These are phyloP conservation scores for Petrocephalus microphthalmus DNA, from an alignment of 2,113 vertebrate species.

Conservation along the genomic window DNA sequence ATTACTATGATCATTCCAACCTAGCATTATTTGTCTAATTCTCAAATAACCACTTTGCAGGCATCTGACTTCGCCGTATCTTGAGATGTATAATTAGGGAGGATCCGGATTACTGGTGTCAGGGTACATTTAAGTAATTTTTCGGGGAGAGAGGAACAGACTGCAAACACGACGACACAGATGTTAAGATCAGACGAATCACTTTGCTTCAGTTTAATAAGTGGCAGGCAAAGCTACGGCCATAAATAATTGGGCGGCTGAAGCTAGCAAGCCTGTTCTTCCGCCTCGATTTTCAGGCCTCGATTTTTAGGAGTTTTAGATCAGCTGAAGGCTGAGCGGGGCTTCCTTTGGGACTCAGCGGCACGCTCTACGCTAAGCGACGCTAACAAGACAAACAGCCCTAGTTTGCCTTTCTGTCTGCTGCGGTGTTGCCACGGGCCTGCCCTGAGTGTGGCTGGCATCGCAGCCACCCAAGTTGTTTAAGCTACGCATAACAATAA, in stretches of 20 bases:
- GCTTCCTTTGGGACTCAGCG: background rate
- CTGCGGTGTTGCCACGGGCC: background rate
- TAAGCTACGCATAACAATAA: background rate
- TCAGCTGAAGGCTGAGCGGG: background rate
- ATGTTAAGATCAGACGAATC: background rate
- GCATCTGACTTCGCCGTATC: background rate
- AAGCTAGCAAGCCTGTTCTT: background rate
- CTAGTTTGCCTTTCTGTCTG: background rate
- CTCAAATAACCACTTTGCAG: constrained; percentile 11
- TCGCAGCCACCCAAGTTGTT: background rate
- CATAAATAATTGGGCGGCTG: background rate
- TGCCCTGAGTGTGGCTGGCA: background rate
- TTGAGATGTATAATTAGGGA: constrained; percentile 18
- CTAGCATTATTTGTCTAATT: background rate
- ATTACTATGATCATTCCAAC: constrained; percentile 10
- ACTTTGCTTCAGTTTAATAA: background rate
- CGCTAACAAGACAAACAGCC: background rate
- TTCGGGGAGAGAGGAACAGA: background rate
- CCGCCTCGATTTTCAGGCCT: background rate
- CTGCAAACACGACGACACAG: background rate
- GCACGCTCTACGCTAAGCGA: background rate
- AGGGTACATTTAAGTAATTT: background rate
- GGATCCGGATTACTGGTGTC: constrained; percentile 18
- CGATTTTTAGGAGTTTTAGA: background rate
- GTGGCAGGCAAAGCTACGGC: background rate